Percentiles rank a stretch among this genome's conserved stretches.
These are phyloP conservation scores for Cynopterus sphinx DNA, from an alignment of 2,797 vertebrate species.

Conservation along the genomic window DNA sequence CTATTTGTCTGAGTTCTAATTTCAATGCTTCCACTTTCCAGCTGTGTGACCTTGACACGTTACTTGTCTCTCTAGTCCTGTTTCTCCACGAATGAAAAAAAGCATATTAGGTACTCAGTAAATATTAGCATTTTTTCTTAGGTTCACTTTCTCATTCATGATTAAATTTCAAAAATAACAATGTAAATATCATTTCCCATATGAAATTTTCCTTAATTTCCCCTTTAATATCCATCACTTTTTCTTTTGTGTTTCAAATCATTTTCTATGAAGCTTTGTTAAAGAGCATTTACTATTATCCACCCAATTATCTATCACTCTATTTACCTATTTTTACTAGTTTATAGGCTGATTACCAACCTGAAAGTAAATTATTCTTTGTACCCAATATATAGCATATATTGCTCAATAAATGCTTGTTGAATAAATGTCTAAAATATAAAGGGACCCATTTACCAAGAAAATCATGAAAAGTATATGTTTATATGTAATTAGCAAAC, in stretches of 20 bases:
- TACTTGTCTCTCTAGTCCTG: background rate
- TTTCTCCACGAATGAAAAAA: background rate
- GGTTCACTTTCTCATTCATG: background rate
- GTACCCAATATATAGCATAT: background rate
- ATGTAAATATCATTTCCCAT: background rate
- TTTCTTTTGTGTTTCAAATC: background rate
- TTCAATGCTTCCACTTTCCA: background rate
- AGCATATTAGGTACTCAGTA: background rate
- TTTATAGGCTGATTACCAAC: background rate
- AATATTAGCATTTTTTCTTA: slow-evolving; percentile 28
- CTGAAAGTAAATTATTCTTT: background rate
- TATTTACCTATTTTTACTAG: background rate
- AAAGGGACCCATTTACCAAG: slow-evolving; percentile 15
- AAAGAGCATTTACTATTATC: background rate
- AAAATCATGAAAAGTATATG: background rate
- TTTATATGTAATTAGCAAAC: background rate
- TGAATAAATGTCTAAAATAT: background rate
- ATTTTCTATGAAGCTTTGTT: background rate
- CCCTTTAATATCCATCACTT: background rate
- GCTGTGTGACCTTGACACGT: background rate
- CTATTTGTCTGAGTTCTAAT: background rate
- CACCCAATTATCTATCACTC: background rate
- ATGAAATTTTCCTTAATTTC: background rate
- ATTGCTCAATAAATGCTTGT: background rate
- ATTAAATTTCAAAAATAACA: background rate